Evolutionary conservation across 2,888 invertebrate genomes (phyloP).

Genomic region (Acanthosepion esculentum): DNA sequence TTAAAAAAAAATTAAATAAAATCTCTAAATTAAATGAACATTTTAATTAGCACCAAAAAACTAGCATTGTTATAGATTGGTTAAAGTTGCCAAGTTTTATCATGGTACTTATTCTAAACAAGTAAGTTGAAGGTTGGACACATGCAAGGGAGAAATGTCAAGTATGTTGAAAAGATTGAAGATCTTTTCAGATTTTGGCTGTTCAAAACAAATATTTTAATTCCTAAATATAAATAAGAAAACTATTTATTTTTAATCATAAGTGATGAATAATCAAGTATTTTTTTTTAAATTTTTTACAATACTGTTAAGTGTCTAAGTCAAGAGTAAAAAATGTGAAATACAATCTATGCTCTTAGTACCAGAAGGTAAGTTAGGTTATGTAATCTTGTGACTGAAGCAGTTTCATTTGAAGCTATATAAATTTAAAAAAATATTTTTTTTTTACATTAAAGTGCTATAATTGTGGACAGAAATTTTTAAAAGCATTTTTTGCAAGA

Average conservation of each 20-base stretch:
- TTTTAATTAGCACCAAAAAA: not conserved
- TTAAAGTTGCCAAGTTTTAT: not conserved
- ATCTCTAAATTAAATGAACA: not conserved
- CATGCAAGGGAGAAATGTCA: not conserved
- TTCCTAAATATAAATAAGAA: not conserved
- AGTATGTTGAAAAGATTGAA: not conserved
- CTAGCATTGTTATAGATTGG: not conserved
- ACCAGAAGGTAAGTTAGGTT: no score
- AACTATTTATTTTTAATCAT: not conserved
- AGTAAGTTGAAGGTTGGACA: not conserved
- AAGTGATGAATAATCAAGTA: not conserved
- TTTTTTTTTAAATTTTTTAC: not conserved
- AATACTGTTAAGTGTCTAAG: not conserved
- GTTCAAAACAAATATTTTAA: not conserved
- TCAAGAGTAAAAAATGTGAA: not conserved
- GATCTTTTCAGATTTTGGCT: not conserved
- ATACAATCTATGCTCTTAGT: not conserved
- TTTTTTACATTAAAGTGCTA: no score
- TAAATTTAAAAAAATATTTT: no score
- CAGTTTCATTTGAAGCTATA: no score
- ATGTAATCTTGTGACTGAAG: no score
- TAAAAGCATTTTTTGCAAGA: no score
- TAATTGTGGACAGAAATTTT: no score
- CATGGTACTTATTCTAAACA: not conserved
- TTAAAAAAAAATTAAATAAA: no score